Percentiles rank a stretch among this genome's conserved stretches.
Evolutionary conservation across 2,888 invertebrate species (phyloP).

Genomic region (Pteria penguin): DNA sequence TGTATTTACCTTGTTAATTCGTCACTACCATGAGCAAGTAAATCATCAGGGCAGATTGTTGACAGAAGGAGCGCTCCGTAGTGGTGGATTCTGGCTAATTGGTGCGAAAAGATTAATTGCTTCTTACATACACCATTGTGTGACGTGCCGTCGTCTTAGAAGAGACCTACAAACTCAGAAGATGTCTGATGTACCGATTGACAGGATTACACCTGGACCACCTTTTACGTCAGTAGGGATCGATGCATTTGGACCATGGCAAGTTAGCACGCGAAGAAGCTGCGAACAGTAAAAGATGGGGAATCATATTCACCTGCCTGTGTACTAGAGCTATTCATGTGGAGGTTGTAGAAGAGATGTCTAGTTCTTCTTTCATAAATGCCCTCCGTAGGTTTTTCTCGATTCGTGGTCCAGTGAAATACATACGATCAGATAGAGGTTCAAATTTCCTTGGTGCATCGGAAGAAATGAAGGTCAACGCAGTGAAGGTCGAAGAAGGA

Average conservation of each 20-base stretch:
- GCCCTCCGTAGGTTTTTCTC: constrained; percentile 24
- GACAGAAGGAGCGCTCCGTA: constrained; percentile 38
- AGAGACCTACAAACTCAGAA: constrained; percentile 11
- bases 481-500: constrained; percentile 23
- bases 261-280: constrained; percentile 24
- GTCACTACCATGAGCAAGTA: constrained; percentile 30
- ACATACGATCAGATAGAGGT: constrained; percentile 35
- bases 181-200: constrained; percentile 38
- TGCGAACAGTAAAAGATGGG: constrained; percentile 47
- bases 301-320: constrained; percentile 45
- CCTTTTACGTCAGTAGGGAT: constrained; percentile 44
- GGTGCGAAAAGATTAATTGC: constrained; percentile 31
- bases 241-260: constrained; percentile 47
- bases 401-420: constrained; percentile 21
- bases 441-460: constrained; percentile 40
- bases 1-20: constrained; percentile 17
- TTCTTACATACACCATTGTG: constrained; percentile 30
- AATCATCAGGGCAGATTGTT: constrained; percentile 38
- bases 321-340: too few relatives aligned
- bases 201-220: too few relatives aligned
- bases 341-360: too few relatives aligned
- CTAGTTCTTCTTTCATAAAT: constrained; percentile 31
- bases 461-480: constrained; percentile 2
- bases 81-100: constrained; percentile 44
- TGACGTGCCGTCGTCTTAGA: constrained; percentile 35